Evolutionary conservation across 1,140 invertebrate genomes (phyloP).

Genomic region (Lepidurus apus): DNA sequence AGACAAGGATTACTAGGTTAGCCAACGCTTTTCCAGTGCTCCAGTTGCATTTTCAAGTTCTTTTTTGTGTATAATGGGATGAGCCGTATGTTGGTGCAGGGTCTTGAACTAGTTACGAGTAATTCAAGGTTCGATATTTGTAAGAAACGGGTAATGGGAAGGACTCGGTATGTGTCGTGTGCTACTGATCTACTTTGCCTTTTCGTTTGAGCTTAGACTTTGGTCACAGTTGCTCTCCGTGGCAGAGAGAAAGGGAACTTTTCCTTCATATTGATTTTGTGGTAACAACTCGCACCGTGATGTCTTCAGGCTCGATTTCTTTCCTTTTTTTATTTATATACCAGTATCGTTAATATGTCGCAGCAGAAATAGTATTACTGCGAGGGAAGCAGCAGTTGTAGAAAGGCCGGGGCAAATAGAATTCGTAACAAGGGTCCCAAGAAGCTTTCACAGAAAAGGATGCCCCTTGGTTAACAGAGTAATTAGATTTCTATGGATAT

Average conservation of each 20-base stretch:
- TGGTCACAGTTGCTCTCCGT: neutral
- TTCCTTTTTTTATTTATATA: neutral
- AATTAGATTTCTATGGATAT: neutral
- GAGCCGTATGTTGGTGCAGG: neutral
- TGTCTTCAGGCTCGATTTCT: neutral
- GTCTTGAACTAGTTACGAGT: neutral
- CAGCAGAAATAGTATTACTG: neutral
- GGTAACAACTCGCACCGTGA: constrained; percentile 13
- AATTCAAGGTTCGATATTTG: neutral
- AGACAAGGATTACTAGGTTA: too few species aligned
- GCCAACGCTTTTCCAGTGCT: too few species aligned
- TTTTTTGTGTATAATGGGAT: neutral
- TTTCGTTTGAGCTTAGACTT: neutral
- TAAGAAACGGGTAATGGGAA: neutral
- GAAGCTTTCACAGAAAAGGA: neutral
- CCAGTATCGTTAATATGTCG: neutral
- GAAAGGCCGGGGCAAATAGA: neutral
- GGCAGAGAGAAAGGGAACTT: neutral
- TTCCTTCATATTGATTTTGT: constrained; percentile 12
- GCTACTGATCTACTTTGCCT: constrained; percentile 12
- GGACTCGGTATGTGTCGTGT: neutral
- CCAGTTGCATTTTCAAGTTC: neutral
- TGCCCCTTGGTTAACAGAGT: neutral
- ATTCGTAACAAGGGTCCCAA: neutral
- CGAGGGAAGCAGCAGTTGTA: neutral